Base-by-base conservation (phyloP, 30 jellyfish, hydroid and myxozoan genomes). In the Cassiopea andromeda region DNA sequence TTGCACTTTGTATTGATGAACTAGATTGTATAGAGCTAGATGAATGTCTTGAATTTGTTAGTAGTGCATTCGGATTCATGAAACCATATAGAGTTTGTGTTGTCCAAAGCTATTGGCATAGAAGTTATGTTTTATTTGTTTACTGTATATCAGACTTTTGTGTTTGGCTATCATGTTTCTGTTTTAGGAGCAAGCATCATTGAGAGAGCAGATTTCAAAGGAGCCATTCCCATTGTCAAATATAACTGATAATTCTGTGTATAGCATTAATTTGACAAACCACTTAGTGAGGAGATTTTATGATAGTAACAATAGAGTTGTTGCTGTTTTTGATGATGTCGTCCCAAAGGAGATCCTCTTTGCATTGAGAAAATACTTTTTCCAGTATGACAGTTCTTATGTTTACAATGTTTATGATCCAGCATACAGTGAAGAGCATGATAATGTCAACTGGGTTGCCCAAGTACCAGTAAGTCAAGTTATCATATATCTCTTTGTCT, bases 401-500 rank as follows among this genome's bases (percentile, higher is more conserved):
- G 87, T 81, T 44, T 84, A 78, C 89, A 91, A 83, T 66, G 85
- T 69, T 16, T 85, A 91, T 67, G 97, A 91, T 59, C 92, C 93
- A 15, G 92, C 93, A 6, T 87, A 71, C 27, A 84, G 71, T 13
- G 97, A 91, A 70, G 84, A 73, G 46, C 91, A 80, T 73, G 95
- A 92, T 46, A 92, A 92, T 87, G 95, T 92, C 68, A 81, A 87
- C 81, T 92, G 95, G 95, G 86, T 85, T 0, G 89, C 90, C 49
- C 92, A 85, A 76, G 82, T 84, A 13, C 84, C 85, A 44, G 95
- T 85, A 78, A 78, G 81, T 64, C 73, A 64, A 27, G 38, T 27
- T 27, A 27, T 27, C 38, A 27, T 27, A 27, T 27, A 27, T 27
- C 38, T 27, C 38, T 27, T 27, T 27, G 38, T 27, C 38, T 27